Base-by-base conservation (phyloP, 2,113 vertebrate genomes). In the Vireo altiloquus region DNA sequence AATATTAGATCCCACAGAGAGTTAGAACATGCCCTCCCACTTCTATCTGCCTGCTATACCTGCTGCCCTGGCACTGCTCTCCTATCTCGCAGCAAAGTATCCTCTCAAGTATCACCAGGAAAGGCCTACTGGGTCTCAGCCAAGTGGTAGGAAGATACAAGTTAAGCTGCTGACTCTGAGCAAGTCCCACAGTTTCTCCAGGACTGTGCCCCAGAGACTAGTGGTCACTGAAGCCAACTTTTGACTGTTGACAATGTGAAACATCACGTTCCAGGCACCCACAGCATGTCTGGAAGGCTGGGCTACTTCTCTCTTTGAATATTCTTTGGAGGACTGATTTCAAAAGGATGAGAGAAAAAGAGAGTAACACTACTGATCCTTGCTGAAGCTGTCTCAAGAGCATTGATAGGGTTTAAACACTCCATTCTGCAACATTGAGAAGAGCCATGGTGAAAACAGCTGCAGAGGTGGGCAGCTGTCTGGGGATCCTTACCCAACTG, bases 261-360 rank as follows among this genome's bases (percentile, higher is more conserved):
- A 35, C 37, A 46, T 46, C 19, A 8, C 0, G 0, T 81, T 89
- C 37, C 30, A 5, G 7, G 53, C 27, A 71, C 24, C 30, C 1
- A 10, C 35, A 78, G 54, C 14, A 21, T 0, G 0, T 66, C 61
- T 79, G 27, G 44, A 87, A 75, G 65, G 40, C 47, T 60, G 56
- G 24, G 44, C 42, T 89, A 22, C 49, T 70, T 52, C 44, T 52
- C 59, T 64, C 50, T 77, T 39, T 94, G 80, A 87, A 84, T 47
- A 76, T 57, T 57, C 52, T 89, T 63, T 23, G 10, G 65, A 42
- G 71, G 72, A 54, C 22, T 56, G n/a, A 30, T 88, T 49, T 61
- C 49, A 49, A 65, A 84, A 78, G 44, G 49, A 59, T 77, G 50
- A 82, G 30, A 59, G 53, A 65, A 94, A 25, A 72, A 39, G 16